These are phyloP conservation scores for Linnaemya tessellans DNA, from an alignment of 2,888 invertebrate species.

Conservation along the genomic window DNA sequence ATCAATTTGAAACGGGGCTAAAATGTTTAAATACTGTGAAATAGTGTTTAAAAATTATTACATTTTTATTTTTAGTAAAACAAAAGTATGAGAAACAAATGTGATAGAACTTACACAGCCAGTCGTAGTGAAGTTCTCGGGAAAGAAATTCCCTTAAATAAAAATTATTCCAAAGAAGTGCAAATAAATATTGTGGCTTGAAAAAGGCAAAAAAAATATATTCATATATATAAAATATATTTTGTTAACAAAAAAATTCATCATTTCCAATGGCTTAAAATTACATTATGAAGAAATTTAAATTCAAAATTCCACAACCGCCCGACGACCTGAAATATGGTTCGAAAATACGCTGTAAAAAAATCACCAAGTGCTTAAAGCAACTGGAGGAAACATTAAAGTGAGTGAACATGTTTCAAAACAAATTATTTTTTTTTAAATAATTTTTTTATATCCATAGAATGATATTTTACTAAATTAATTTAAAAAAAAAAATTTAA, in stretches of 20 bases:
- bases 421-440: too few relatives aligned
- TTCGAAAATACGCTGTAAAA: constrained; percentile 79
- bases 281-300: constrained; percentile 68
- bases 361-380: constrained; percentile 79
- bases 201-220: too few relatives aligned
- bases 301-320: constrained; percentile 67
- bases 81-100: neutral
- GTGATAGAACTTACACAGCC: neutral
- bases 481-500: too few relatives aligned
- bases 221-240: too few relatives aligned
- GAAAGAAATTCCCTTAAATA: neutral
- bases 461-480: too few relatives aligned
- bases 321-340: constrained; percentile 74
- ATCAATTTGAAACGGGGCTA: constrained; percentile 24
- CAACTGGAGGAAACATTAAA: constrained; percentile 78
- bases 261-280: neutral
- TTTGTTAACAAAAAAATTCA: neutral
- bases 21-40: neutral
- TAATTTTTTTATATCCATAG: too few relatives aligned
- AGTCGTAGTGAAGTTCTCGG: neutral
- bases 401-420: too few relatives aligned
- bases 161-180: neutral
- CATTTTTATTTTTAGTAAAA: neutral
- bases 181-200: neutral
- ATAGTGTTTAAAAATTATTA: neutral